Percentiles rank a stretch among this genome's conserved stretches.
These are phyloP conservation scores for Scaeva pyrastri DNA, from an alignment of 2,888 invertebrate species.

Conservation along the genomic window DNA sequence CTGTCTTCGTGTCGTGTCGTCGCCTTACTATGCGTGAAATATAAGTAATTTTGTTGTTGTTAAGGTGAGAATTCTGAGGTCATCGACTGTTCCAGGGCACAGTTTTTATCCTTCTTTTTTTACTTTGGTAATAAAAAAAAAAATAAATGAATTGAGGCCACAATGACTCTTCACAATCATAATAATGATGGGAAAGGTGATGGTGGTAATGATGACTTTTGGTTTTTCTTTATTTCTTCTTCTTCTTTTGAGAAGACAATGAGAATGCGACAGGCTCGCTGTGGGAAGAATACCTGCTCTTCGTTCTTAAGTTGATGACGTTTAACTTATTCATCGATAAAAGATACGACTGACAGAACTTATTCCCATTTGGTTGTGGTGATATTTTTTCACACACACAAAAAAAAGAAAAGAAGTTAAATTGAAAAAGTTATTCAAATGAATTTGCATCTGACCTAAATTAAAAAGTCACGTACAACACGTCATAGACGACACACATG, in stretches of 20 bases:
- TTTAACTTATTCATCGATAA: slow-evolving; percentile 26
- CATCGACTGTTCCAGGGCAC: slow-evolving; percentile 60
- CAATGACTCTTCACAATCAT: slow-evolving; percentile 7
- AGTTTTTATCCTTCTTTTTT: slow-evolving; percentile 29
- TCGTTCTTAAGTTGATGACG: neutral
- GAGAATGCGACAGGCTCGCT: neutral
- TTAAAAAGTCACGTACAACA: slow-evolving; percentile 62
- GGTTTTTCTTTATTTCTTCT: slow-evolving; percentile 6
- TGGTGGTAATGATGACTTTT: slow-evolving; percentile 35
- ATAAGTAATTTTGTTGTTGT: slow-evolving; percentile 33
- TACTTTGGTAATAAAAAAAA: neutral
- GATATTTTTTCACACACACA: slow-evolving; percentile 6
- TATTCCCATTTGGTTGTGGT: slow-evolving; percentile 57
- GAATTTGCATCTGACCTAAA: slow-evolving; percentile 74
- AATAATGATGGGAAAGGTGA: slow-evolving; percentile 37
- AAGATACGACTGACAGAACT: neutral
- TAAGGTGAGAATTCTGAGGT: slow-evolving; percentile 57
- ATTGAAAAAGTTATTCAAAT: slow-evolving; percentile 74
- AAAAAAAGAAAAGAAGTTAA: too few relatives aligned
- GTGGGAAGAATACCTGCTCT: neutral
- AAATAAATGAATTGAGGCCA: neutral
- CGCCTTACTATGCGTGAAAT: slow-evolving; percentile 51
- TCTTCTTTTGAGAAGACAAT: neutral
- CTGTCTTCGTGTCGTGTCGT: neutral
- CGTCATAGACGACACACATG: neutral